Evolutionary conservation across 2,113 vertebrate species (phyloP), one percentile per base, ranked within the genome.

Genomic region (Coregonus clupeaformis): DNA sequence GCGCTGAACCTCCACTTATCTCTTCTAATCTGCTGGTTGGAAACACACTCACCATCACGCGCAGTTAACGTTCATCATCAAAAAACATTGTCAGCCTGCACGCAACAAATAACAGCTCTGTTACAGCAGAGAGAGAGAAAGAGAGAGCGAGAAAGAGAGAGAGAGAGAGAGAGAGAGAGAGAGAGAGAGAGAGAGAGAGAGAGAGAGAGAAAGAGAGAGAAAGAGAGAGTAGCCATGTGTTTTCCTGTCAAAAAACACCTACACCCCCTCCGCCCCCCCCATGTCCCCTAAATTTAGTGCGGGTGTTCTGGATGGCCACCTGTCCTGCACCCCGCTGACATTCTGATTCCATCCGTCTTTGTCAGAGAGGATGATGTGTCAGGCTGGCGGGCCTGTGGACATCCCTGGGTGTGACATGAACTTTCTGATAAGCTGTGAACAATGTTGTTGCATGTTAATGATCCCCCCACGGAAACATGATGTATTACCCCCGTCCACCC

Each of bases 371-470:
- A 73, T 71, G 78, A 90, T 86, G 83, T 75, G 79, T 82, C 79
- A 27, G 80, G 73, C 75, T 69, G 72, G 63, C 73, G 64, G 49
- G 75, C 59, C 74, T 76, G 83, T 22, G 75, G 85, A 91, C 85
- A 88, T 88, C 84, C 82, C 87, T 78, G 77, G 82, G 87, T 77
- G 87, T 81, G 87, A 89, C 75, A 72, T 76, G 82, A 92, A 90
- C 85, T 86, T 91, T 92, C 89, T 85, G 91, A 92, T 92, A 92
- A 93, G 91, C 91, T 85, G 89, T 82, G 89, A 92, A 93, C 90
- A 92, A 91, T 91, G 86, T 91, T 36, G 84, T 90, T 88, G 84
- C 87, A 85, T 18, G 76, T 86, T 90, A 90, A 91, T 84, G 89
- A 91, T 90, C 83, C 80, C 9, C 71, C 16, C 67, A 5, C 69